Evolutionary conservation across 1,140 invertebrate species (phyloP), one percentile per base, ranked within the genome.

Genomic region (Matsumurasca onukii): DNA sequence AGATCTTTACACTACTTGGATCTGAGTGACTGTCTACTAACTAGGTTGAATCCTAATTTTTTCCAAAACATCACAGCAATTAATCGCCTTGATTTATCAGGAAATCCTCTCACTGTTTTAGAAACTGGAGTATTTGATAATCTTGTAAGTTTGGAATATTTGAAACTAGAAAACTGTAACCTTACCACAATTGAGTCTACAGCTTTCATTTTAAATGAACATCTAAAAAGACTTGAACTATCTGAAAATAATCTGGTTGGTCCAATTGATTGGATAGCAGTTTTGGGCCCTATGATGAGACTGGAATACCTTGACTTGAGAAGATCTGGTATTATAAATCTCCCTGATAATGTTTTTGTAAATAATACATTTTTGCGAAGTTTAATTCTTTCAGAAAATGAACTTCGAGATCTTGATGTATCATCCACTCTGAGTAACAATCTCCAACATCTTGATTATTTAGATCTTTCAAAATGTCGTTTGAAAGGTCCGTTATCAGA

Each of bases 401-500:
- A 88, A 74, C 75, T 90, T 25, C 79, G 78, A 39, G 84, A 87
- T 70, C 78, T 89, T 22, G 86, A 89, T 67, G 85, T 89, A 2
- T 84, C 82, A 1, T 82, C 82, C 15, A 89, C 86, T 1, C 79
- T 90, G 12, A 87, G 88, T 0, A 83, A 84, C 63, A 89, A 87
- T 77, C 77, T 89, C 45, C 83, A 85, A 66, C 86, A 86, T 72
- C 79, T 90, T 45, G 86, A 89, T 73, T 82, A 84, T n/a, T 75
- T 90, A 22, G 88, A 90, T 78, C 75, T 90, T 39, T 89, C 88
- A 0, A 85, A 89, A 70, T 90, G 88, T 72, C 84, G 86, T 75
- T 82, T 90, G n/a, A 82, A 83, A 66, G 84, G 86, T 45, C 85
- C 85, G 1, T 76, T 91, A 57, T 86, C 87, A 1, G 86, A 88